Conservation (phyloP, 2,113 vertebrate species). For the Corvus moneduloides region DNA sequence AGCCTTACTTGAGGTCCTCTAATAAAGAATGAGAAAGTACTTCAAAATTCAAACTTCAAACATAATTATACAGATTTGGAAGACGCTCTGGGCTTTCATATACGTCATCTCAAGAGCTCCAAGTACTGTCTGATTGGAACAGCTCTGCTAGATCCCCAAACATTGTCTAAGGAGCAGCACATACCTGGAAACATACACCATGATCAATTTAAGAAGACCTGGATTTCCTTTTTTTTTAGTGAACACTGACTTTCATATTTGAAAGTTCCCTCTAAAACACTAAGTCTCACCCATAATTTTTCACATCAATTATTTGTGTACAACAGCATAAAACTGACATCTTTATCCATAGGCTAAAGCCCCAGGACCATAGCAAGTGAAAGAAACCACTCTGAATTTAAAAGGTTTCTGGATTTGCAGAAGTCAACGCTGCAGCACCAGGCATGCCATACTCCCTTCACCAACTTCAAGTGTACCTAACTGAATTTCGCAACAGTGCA, state of each 20-base stretch:
- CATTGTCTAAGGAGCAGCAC: not conserved
- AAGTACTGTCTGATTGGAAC: not conserved
- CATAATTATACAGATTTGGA: not conserved
- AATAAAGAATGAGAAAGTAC: not conserved
- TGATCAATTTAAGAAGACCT: not conserved
- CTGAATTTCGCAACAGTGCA: not conserved
- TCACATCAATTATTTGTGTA: not conserved
- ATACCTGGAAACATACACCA: not conserved
- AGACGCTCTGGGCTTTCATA: not conserved
- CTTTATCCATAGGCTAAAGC: not conserved
- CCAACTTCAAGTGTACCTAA: not conserved
- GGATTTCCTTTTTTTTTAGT: not conserved
- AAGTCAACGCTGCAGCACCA: not conserved
- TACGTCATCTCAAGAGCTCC: not conserved
- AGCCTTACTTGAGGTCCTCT: not conserved
- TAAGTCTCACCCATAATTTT: not conserved
- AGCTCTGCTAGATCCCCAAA: not conserved
- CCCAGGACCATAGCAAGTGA: not conserved
- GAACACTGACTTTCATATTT: not conserved
- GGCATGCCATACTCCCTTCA: not conserved
- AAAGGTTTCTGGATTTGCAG: not conserved
- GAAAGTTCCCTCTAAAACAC: not conserved
- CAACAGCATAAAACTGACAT: not conserved
- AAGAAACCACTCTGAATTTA: not conserved
- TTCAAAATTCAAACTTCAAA: not conserved